Evolutionary conservation across 92 coral and sea anemone genomes (phyloP).

Genomic region (Desmophyllum pertusum): DNA sequence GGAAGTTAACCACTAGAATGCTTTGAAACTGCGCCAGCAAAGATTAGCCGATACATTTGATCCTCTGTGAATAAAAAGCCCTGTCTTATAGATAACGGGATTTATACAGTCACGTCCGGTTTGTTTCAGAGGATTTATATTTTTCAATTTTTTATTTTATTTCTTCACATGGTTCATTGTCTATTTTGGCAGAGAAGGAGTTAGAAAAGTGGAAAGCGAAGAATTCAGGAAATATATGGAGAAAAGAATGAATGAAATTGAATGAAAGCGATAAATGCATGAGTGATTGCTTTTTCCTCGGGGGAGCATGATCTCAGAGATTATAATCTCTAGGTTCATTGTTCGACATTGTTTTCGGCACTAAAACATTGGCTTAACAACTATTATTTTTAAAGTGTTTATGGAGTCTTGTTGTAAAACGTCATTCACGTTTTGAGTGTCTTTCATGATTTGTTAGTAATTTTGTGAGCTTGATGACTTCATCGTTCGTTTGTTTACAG

Average conservation of each 20-base stretch:
- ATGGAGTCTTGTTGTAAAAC: no score
- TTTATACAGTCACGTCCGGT: no score
- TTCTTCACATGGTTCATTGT: no score
- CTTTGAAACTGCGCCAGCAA: no score
- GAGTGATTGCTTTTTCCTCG: background rate
- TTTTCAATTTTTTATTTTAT: no score
- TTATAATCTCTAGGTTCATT: background rate
- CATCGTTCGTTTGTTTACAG: background rate
- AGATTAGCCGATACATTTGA: no score
- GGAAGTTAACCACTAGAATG: no score
- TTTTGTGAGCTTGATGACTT: background rate
- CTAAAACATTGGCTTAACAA: background rate
- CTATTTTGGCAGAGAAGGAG: background rate
- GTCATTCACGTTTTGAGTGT: no score
- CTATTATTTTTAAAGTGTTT: background rate
- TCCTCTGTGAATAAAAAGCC: no score
- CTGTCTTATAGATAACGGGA: no score
- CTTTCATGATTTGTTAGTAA: background rate
- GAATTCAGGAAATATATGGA: background rate
- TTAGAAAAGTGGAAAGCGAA: background rate
- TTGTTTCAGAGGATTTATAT: no score
- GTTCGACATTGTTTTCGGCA: background rate
- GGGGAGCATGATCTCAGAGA: background rate
- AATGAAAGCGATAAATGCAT: background rate
- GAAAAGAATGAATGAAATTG: background rate